Percentiles rank a stretch among this genome's conserved stretches.
Evolutionary conservation across 37 sponge, comb jelly and placozoan species (phyloP).

Genomic region (Cladorhizidae sp.): DNA sequence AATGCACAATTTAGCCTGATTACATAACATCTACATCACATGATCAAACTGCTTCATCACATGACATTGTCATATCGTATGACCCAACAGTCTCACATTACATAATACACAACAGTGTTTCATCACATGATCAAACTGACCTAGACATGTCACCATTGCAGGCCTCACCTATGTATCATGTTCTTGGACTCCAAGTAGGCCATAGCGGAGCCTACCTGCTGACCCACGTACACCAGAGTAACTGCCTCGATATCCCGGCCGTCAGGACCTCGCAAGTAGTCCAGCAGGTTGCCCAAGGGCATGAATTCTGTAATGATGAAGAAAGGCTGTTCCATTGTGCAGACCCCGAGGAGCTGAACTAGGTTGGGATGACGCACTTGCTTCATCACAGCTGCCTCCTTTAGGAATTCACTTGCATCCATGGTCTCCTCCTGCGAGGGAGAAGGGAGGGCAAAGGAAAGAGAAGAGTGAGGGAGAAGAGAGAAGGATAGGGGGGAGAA

Average conservation of each 20-base stretch:
- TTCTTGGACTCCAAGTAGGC: slow-evolving; percentile 91
- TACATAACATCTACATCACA: too few relatives aligned
- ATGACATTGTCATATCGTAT: too few relatives aligned
- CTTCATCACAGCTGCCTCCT: slow-evolving; percentile 97
- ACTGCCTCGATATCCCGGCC: slow-evolving; percentile 80
- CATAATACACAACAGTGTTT: too few relatives aligned
- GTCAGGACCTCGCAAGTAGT: slow-evolving; percentile 83
- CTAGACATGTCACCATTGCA: too few relatives aligned
- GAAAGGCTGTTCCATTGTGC: slow-evolving; percentile 92
- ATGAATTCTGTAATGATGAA: slow-evolving; percentile 98
- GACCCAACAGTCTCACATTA: too few relatives aligned
- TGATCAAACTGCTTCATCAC: too few relatives aligned
- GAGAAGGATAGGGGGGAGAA: background rate
- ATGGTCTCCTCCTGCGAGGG: slow-evolving; percentile 88
- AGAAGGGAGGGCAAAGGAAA: background rate
- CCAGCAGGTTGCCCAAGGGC: slow-evolving; percentile 94
- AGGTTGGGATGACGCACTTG: slow-evolving; percentile 87
- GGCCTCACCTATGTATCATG: slow-evolving; percentile 89
- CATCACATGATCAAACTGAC: too few relatives aligned
- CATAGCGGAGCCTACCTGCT: slow-evolving; percentile 95
- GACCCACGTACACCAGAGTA: slow-evolving; percentile 88
- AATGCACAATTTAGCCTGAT: too few relatives aligned
- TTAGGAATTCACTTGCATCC: slow-evolving; percentile 91
- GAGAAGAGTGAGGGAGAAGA: background rate
- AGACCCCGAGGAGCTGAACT: slow-evolving; percentile 95